Base-by-base conservation (phyloP, 2,888 invertebrate species). In the Pemphredon lugubris region DNA sequence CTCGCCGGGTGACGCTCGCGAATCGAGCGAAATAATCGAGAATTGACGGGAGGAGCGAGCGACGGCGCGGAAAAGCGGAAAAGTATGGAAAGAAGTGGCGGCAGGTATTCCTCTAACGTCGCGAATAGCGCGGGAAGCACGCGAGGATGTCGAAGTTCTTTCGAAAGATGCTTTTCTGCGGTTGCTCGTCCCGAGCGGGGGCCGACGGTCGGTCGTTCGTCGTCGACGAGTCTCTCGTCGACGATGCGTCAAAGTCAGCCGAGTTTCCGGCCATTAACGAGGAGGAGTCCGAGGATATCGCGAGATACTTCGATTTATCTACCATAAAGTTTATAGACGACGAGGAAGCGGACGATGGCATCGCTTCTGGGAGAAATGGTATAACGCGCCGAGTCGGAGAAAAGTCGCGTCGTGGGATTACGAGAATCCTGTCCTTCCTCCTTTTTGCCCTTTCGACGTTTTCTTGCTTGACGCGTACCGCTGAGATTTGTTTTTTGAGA, bases 281-380 rank as follows among this genome's bases (percentile, higher is more conserved):
- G 54, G 32, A 54, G 54, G 60, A 71, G 5, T 11, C 21, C 18
- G 60, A 67, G n/a, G 75, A 75, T 16, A 13, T 79, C 11, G 75
- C 60, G 5, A 54, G 16, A 23, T 83, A 85, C 68, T 89, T 89
- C 59, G 88, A 89, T 75, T 73, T 88, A 18, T 86, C 88, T 18
- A 71, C 79, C 39, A 86, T 89, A 73, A 88, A 83, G 76, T 89
- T 82, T 60, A 89, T 89, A 65, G 89, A 89, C 75, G 89, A 89
- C 51, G 89, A 89, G 57, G 88, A 87, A 18, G n/a, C n/a, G n/a
- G 77, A 79, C 7, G 78, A 75, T 11, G 67, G 71, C 44, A 47
- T 20, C 11, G 58, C 30, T 21, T 11, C 21, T 21, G 5, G 37
- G 9, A 30, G 39, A 51, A 81, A 69, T 21, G 81, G 77, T 75